These are phyloP conservation scores for Panthera leo DNA, from an alignment of 2,113 vertebrate species.

Conservation along the genomic window DNA sequence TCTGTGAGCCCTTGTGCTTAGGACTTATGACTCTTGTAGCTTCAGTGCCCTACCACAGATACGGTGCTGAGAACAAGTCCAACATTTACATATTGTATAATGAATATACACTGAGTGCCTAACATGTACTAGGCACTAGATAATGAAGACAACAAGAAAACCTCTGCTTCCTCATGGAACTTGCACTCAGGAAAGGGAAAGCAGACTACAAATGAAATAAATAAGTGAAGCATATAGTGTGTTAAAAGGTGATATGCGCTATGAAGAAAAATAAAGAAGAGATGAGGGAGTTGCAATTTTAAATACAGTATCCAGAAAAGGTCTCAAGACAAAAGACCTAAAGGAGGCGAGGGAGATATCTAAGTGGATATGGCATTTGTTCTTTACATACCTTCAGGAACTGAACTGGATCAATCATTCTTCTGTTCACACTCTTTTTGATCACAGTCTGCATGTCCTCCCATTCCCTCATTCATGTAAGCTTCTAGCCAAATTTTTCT, in stretches of 20 bases:
- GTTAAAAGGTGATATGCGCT: background rate
- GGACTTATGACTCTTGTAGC: background rate
- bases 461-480: background rate
- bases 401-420: background rate
- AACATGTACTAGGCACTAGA: fast-evolving
- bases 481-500: background rate
- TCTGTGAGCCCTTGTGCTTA: background rate
- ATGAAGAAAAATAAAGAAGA: background rate
- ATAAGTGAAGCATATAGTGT: background rate
- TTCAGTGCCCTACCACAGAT: background rate
- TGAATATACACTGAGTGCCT: fast-evolving
- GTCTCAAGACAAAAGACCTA: background rate
- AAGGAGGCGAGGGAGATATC: background rate
- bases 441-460: fast-evolving
- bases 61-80: background rate
- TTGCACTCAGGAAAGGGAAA: too few species aligned
- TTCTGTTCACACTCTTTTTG: background rate
- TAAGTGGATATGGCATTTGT: too few species aligned
- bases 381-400: background rate
- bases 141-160: too few species aligned
- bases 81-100: background rate
- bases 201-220: background rate
- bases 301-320: background rate
- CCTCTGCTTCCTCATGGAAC: background rate
- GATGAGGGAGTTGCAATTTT: background rate